Evolutionary conservation across 1,140 invertebrate species (phyloP).

Genomic region (Lordiphosa mommai): DNA sequence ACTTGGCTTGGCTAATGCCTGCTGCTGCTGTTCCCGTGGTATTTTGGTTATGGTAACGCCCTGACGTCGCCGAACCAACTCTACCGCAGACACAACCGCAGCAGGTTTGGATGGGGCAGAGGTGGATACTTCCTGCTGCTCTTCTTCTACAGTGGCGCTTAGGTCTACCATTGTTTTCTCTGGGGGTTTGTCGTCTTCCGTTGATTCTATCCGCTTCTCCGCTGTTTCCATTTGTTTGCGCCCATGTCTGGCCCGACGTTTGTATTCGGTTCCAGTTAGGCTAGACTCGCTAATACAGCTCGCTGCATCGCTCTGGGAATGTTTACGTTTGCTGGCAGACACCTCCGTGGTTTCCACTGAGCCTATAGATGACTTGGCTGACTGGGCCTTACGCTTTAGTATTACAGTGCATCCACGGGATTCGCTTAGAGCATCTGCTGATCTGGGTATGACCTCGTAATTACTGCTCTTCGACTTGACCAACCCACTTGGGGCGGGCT

Average conservation of each 20-base stretch:
- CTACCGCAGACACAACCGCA: constrained; percentile 54
- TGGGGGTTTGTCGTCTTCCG: background rate
- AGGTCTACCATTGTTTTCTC: background rate
- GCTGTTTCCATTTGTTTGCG: constrained; percentile 13
- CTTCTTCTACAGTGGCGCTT: background rate
- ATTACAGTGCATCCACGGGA: constrained; percentile 64
- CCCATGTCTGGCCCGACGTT: constrained; percentile 38
- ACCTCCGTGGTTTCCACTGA: background rate
- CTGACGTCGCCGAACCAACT: constrained; percentile 57
- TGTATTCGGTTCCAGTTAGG: constrained; percentile 22
- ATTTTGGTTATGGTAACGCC: constrained; percentile 76
- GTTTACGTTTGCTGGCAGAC: constrained; percentile 34
- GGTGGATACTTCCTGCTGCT: background rate
- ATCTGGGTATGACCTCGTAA: constrained; percentile 61
- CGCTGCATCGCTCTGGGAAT: constrained; percentile 49
- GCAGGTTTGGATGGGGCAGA: background rate
- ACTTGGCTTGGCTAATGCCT: background rate
- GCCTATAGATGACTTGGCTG: constrained; percentile 10
- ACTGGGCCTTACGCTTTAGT: constrained; percentile 66
- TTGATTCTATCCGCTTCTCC: too few relatives aligned
- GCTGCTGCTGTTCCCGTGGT: constrained; percentile 43
- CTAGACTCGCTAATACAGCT: constrained; percentile 47
- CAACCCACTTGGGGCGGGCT: constrained; percentile 13
- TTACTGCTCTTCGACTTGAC: constrained; percentile 55
- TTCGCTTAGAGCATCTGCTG: constrained; percentile 42